Evolutionary conservation across 2,113 vertebrate species (phyloP), one percentile per base, ranked within the genome.

Genomic region (Myxocyprinus asiaticus): DNA sequence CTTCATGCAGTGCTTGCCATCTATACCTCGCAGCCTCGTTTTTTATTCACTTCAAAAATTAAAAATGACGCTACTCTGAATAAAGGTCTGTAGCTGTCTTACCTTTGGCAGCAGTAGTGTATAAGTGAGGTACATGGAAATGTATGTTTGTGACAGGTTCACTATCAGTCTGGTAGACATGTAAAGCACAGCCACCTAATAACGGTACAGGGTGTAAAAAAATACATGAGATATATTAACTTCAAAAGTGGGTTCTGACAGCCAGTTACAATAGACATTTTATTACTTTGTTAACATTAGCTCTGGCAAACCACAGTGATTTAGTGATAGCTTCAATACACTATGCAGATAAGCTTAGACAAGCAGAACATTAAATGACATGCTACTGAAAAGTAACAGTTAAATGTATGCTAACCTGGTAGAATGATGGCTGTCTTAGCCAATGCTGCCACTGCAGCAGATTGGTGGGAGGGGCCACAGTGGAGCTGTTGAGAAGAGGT

Each of bases 61-160:
- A 33, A 33, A 33, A 33, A 33, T 15, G 55, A 11, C n/a, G 17
- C 22, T 65, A 17, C 9, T 51, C 9, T 12, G 17, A 44, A 7
- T 9, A 43, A 48, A 44, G 22, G 22, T 33, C 4, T 47, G 50
- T 62, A 63, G 4, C 2, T 3, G 15, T 10, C 80, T 77, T 88
- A 98, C 97, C 95, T 99, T 98, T 61, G 95, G 94, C 47, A 99
- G 92, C n/a, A 87, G 67, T 72, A 99, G 93, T 0, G 96, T 96
- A 88, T 98, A 94, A 84, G 95, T 95, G 74, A 99, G 93, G 70
- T 98, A 99, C 95, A 98, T 96, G 55, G 95, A 92, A 1, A 98
- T 96, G 92, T 98, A 98, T 0, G 96, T 95, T 92, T 99, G 97
- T 0, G 97, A 98, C 81, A 98, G 91, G 83, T 98, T 99, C 76